Base-by-base conservation (phyloP, 2,888 invertebrate species). In the Hypena proboscidalis region DNA sequence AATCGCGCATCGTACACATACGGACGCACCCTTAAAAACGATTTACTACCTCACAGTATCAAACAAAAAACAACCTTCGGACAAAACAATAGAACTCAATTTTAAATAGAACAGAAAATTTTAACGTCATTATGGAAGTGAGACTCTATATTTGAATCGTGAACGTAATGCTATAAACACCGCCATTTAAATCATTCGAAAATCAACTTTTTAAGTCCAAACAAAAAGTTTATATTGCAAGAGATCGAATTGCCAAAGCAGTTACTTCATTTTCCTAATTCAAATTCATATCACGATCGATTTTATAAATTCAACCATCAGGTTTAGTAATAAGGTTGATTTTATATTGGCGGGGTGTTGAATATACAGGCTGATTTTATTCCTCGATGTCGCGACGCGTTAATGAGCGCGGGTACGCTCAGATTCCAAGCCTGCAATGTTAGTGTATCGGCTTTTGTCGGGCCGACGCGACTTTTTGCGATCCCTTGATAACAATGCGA, bases 361-460 rank as follows among this genome's bases (percentile, higher is more conserved):
- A 44, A 55, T 45, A 54, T 59, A 62, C 81, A 74, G 21, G 74
- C 42, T 62, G 67, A 72, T 79, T 62, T 36, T 33, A 13, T 9
- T 43, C 42, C 48, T 39, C 45, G 68, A 54, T 64, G 46, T 37
- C 56, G 63, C 80, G 84, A 81, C 80, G 79, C 88, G 89, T 87
- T 90, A 90, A 90, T 90, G 90, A 90, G 90, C 80, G 72, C 67
- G 72, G 78, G 80, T 80, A 78, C 82, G 77, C 74, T 76, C 75
- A 80, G 82, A 90, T 86, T 88, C 89, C 87, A 58, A 43, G 55
- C 62, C 74, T 78, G 84, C 80, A 70, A 85, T 83, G 88, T 83
- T 80, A 76, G 80, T 80, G 77, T 79, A 82, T 81, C 81, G 76
- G 81, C 89, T 85, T 90, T 90, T 90, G 90, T 90, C 90, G 90